These are phyloP conservation scores for Diploptera punctata DNA, from an alignment of 2,888 invertebrate genomes.

Conservation along the genomic window DNA sequence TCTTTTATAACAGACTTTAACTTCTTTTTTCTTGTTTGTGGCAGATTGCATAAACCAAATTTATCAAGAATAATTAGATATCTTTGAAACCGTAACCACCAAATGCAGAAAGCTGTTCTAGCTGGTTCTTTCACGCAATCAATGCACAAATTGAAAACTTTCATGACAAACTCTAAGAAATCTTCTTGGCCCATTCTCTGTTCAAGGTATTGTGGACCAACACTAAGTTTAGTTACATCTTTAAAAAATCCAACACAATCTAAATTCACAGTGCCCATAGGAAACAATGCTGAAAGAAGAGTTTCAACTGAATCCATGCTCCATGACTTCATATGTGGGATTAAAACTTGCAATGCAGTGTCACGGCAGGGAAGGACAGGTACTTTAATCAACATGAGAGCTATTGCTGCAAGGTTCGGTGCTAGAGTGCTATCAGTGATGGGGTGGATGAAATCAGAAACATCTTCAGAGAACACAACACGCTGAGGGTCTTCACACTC, in stretches of 20 bases:
- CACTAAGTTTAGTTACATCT: conserved; percentile 57
- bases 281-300: conserved; percentile 53
- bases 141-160: conserved; percentile 60
- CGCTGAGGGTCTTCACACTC: conserved; percentile 70
- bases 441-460: conserved; percentile 73
- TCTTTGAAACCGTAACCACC: conserved; percentile 69
- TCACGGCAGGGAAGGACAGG: conserved; percentile 61
- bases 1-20: conserved; percentile 62
- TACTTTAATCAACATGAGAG: conserved; percentile 50
- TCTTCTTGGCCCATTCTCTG: conserved; percentile 66
- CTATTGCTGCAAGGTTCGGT: conserved; percentile 65
- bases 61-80: conserved; percentile 59
- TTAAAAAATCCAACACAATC: conserved; percentile 51
- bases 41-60: conserved; percentile 49
- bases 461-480: conserved; percentile 67
- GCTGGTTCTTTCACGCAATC: conserved; percentile 58
- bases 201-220: conserved; percentile 65
- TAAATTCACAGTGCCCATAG: conserved; percentile 24
- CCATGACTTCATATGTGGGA: conserved; percentile 57
- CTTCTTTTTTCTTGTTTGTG: conserved; percentile 55
- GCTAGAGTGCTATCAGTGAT: conserved; percentile 63
- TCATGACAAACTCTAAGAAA: conserved; percentile 61
- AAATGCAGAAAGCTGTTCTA: conserved; percentile 62
- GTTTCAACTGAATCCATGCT: conserved; percentile 61
- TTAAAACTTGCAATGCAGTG: conserved; percentile 24